Base-by-base conservation (phyloP, 2,797 vertebrate genomes). In the Spea hammondii region DNA sequence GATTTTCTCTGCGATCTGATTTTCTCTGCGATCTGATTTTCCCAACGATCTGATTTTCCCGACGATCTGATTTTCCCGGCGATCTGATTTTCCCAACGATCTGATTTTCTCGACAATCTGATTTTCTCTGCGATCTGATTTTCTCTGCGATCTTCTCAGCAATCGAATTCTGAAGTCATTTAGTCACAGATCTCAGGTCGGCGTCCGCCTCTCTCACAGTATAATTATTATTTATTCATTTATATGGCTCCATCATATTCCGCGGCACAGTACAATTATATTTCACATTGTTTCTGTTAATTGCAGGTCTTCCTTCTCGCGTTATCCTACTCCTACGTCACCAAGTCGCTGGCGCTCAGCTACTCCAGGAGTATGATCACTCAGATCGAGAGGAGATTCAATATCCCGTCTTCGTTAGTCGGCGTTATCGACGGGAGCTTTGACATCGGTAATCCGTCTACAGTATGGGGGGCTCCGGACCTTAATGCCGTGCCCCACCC, bases 311-410 rank as follows among this genome's bases (percentile, higher is more conserved):
- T 99, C 85, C 89, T 99, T n/a, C 90, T 93, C 54, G 93, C 95
- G 5, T 86, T 98, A 84, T 97, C 95, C 76, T 97, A 96, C 82
- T 93, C 94, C 80, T 99, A 96, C 87, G 96, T 99, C 89, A 91
- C 96, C 74, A 98, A 98, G 88, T 90, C 95, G 4, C 85, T 99
- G 68, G 91, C 95, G 70, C 95, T 94, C 87, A 95, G 94, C 86
- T 99, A 99, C 79, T 91, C 98, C 87, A 96, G 98, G 87, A 98
- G 96, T 84, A 95, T 96, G 86, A 96, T 97, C 83, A 99, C 96
- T 11, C 96, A 98, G 87, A 93, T 99, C 86, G 97, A 99, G 87
- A 94, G 95, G 85, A 90, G 96, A 79, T 98, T 99, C 84, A 96
- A 97, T 82, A 95, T 98, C 74, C 92, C 96, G 74, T 97, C 95